phyloP scores from a whole-genome alignment of 1,140 invertebrate genomes.

The Drosophila trapezifrons region DNA sequence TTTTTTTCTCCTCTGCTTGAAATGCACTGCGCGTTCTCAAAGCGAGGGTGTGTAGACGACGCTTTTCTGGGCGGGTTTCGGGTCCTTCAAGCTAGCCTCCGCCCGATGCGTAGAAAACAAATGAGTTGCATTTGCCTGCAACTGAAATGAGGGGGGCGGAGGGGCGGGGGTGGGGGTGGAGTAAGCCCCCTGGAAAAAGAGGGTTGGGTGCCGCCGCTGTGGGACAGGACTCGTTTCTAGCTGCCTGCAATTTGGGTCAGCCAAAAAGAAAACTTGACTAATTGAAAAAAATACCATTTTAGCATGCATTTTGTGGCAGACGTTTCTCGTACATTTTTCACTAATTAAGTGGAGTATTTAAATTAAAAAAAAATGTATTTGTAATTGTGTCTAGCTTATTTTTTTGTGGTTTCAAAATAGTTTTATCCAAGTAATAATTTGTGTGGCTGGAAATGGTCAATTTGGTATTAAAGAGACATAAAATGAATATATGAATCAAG shows the following conservation, averaged over 20 bases:
- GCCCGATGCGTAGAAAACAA: slow-evolving; percentile 57
- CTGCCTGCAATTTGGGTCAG: slow-evolving; percentile 53
- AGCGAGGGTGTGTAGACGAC: slow-evolving; percentile 20
- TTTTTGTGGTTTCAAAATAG: not conserved
- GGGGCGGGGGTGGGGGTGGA: no score
- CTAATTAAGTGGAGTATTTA: slow-evolving; percentile 8
- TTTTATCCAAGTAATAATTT: not conserved
- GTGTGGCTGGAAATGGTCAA: no score
- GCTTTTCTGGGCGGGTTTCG: slow-evolving; percentile 23
- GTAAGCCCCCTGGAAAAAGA: not conserved
- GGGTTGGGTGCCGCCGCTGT: slow-evolving; percentile 17
- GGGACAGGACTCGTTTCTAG: slow-evolving; percentile 50
- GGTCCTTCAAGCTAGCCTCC: slow-evolving; percentile 41
- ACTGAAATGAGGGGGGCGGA: slow-evolving; percentile 4
- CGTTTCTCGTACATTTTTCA: not conserved
- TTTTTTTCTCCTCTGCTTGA: slow-evolving; percentile 43
- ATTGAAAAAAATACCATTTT: slow-evolving; percentile 29
- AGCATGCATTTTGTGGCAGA: not conserved
- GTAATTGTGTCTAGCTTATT: not conserved
- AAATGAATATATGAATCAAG: no score
- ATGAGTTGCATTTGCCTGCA: slow-evolving; percentile 41
- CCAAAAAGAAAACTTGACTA: slow-evolving; percentile 29
- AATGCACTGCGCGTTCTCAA: slow-evolving; percentile 65
- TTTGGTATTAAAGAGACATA: no score
- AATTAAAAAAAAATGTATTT: not conserved